phyloP scores from a whole-genome alignment of 2,888 invertebrate genomes.

The Allophyes oxyacanthae region DNA sequence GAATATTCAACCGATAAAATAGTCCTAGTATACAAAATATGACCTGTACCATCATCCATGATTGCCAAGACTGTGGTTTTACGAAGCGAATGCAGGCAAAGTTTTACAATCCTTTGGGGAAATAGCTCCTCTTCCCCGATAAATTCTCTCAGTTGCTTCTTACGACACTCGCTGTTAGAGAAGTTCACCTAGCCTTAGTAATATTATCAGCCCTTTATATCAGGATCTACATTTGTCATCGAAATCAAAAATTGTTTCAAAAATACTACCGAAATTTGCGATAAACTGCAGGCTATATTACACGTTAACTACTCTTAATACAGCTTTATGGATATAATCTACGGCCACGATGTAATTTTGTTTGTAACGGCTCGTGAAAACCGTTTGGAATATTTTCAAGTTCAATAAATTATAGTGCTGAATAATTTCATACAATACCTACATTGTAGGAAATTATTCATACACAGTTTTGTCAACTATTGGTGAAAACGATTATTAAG shows the following conservation, averaged over 20 bases:
- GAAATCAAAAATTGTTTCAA: slow-evolving; percentile 22
- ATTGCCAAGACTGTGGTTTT: slow-evolving; percentile 21
- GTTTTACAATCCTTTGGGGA: slow-evolving; percentile 9
- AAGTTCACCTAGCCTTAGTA: not conserved
- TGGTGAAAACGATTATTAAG: no score
- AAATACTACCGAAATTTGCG: slow-evolving; percentile 13
- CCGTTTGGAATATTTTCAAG: slow-evolving; percentile 13
- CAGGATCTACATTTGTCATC: not conserved
- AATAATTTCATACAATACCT: no score
- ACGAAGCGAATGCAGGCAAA: slow-evolving; percentile 12
- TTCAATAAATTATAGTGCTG: not conserved
- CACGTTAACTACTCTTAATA: slow-evolving; percentile 11
- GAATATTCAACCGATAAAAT: no score
- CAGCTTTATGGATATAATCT: slow-evolving; percentile 11
- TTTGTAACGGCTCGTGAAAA: slow-evolving; percentile 2
- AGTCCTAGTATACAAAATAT: no score
- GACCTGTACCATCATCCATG: not conserved
- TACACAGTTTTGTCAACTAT: no score
- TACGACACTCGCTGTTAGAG: not conserved
- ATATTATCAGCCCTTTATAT: no score
- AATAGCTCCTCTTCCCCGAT: not conserved
- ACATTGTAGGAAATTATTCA: no score
- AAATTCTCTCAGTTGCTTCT: slow-evolving; percentile 3
- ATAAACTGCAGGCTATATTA: slow-evolving; percentile 11
- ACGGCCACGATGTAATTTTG: slow-evolving; percentile 1